A percentile compares a stretch with the other conserved stretches of the same genome.
phyloP scores from a whole-genome alignment of 2,113 vertebrate species.

The Entosphenus tridentatus region DNA sequence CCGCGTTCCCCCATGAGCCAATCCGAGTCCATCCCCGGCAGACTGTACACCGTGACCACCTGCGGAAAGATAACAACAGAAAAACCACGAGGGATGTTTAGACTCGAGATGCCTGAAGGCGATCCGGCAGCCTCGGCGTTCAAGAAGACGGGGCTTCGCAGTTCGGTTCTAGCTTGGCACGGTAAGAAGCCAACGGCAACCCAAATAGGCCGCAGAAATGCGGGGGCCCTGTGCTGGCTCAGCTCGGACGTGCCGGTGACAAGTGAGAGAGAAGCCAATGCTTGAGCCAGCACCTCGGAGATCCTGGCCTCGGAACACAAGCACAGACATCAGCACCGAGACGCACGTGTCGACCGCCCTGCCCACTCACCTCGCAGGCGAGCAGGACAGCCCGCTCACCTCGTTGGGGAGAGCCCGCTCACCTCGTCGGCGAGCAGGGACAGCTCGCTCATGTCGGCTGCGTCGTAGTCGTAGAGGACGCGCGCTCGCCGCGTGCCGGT shows the following conservation, averaged over 20 bases:
- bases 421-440: slow-evolving; percentile 80
- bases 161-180: too few relatives aligned
- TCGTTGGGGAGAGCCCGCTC: slow-evolving; percentile 9
- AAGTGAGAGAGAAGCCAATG: background rate
- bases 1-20: slow-evolving; percentile 82
- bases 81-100: slow-evolving; percentile 6
- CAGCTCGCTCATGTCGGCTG: slow-evolving; percentile 69
- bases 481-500: slow-evolving; percentile 53
- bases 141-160: too few relatives aligned
- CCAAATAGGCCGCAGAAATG: background rate
- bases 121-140: too few relatives aligned
- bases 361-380: slow-evolving; percentile 44
- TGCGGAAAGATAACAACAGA: slow-evolving; percentile 16
- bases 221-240: background rate
- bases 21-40: slow-evolving; percentile 85
- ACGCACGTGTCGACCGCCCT: background rate
- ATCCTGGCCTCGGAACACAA: too few relatives aligned
- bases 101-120: background rate
- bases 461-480: slow-evolving; percentile 81
- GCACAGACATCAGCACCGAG: too few relatives aligned
- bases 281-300: too few relatives aligned
- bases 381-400: slow-evolving; percentile 19
- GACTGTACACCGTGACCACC: slow-evolving; percentile 84
- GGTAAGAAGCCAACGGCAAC: background rate
- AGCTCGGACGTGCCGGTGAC: background rate